phyloP scores from a whole-genome alignment of 2,113 vertebrate genomes.

The Machaerirhynchus nigripectus region DNA sequence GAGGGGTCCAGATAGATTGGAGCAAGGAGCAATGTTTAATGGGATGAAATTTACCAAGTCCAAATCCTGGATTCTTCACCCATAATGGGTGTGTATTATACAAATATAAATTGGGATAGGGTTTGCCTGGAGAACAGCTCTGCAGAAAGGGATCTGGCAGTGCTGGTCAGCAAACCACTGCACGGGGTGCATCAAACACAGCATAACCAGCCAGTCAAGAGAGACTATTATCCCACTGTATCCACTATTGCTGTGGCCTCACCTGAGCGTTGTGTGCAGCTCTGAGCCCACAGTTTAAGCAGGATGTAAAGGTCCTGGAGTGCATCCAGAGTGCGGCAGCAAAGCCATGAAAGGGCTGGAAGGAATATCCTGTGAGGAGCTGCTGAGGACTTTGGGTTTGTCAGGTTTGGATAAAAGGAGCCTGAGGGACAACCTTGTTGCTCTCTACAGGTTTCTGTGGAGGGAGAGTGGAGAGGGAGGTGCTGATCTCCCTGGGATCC shows the following conservation, averaged over 20 bases:
- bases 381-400: neutral
- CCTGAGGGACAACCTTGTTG: fast-evolving
- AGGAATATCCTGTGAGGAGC: neutral
- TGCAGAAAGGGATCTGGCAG: neutral
- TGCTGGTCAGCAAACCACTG: neutral
- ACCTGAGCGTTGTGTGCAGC: neutral
- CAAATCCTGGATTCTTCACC: neutral
- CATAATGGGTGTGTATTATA: too few relatives aligned
- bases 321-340: fast-evolving
- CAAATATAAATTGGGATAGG: neutral
- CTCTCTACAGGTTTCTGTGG: neutral
- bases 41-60: neutral
- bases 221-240: neutral
- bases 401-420: neutral
- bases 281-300: neutral
- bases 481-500: neutral
- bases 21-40: neutral
- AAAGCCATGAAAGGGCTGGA: neutral
- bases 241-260: neutral
- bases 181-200: neutral
- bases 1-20: neutral
- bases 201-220: neutral
- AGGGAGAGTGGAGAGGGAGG: neutral
- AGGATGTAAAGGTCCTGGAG: neutral
- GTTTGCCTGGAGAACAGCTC: neutral